Evolutionary conservation across 2,888 invertebrate genomes (phyloP).

Genomic region (Hypercompe scribonia): DNA sequence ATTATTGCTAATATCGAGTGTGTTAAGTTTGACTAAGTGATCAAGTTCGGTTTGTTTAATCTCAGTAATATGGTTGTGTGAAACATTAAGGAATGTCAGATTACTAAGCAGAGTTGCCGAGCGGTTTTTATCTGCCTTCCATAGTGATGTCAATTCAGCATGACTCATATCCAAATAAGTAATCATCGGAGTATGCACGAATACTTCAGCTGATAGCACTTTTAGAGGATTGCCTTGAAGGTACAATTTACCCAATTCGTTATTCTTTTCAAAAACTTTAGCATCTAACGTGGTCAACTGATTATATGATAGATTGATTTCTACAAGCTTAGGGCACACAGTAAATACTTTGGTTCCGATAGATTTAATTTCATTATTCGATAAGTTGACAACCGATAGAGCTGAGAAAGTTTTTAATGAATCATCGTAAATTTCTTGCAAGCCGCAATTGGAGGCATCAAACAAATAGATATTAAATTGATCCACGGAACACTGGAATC

Average conservation of each 20-base stretch:
- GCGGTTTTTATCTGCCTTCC: constrained; percentile 85
- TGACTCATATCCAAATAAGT: constrained; percentile 90
- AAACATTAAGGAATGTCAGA: constrained; percentile 86
- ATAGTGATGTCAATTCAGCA: constrained; percentile 88
- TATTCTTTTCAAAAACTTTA: constrained; percentile 89
- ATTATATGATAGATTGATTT: constrained; percentile 91
- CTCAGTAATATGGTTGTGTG: constrained; percentile 86
- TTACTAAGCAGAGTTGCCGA: constrained; percentile 82
- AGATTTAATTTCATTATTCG: constrained; percentile 88
- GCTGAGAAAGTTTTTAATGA: constrained; percentile 91
- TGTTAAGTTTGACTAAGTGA: constrained; percentile 85
- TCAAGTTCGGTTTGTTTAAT: constrained; percentile 87
- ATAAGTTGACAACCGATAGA: constrained; percentile 88
- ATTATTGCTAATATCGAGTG: constrained; percentile 88
- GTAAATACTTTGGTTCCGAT: constrained; percentile 86
- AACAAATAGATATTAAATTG: constrained; percentile 89
- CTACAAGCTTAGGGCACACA: constrained; percentile 86
- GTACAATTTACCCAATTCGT: constrained; percentile 88
- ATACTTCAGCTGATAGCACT: constrained; percentile 89
- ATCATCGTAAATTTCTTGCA: constrained; percentile 87
- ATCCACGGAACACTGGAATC: constrained; percentile 88
- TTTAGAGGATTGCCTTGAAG: constrained; percentile 91
- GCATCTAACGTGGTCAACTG: constrained; percentile 87
- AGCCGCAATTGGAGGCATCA: constrained; percentile 91
- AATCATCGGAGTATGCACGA: constrained; percentile 87